These are phyloP conservation scores for Pipistrellus nathusii DNA, from an alignment of 2,797 vertebrate species.

Conservation along the genomic window DNA sequence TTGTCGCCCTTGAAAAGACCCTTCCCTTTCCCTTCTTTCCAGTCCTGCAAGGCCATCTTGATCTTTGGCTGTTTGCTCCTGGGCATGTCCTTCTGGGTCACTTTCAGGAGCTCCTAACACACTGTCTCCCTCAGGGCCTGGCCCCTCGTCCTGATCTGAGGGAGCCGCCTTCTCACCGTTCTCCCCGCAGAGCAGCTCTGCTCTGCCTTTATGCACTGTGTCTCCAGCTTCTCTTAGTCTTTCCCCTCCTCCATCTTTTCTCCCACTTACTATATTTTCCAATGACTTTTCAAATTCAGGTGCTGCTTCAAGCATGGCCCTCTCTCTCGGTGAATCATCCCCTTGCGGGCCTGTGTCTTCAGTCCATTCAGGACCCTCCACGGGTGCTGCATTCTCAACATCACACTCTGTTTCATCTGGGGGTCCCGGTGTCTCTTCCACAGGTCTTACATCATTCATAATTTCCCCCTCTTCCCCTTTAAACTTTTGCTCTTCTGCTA, in stretches of 20 bases:
- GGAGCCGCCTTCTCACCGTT: fast-evolving
- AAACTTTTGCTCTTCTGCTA: neutral
- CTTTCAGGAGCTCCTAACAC: neutral
- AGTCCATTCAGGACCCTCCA: neutral
- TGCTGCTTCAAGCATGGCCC: neutral
- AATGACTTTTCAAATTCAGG: neutral
- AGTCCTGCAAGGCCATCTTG: fast-evolving
- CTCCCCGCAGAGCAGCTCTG: neutral
- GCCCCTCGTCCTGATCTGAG: fast-evolving
- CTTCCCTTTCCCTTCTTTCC: neutral
- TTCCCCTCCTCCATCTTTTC: neutral
- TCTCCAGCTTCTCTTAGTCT: neutral
- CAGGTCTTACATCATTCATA: fast-evolving
- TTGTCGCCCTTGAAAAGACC: neutral
- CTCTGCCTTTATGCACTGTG: neutral
- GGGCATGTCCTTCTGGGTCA: neutral
- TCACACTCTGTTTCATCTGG: fast-evolving
- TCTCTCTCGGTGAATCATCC: neutral
- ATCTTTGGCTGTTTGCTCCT: neutral
- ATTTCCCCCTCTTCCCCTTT: neutral
- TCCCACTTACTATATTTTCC: neutral
- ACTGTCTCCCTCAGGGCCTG: fast-evolving
- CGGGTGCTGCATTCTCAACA: neutral
- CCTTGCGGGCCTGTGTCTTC: neutral
- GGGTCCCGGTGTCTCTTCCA: neutral